A percentile compares a stretch with the other conserved stretches of the same genome.
Evolutionary conservation across 2,797 vertebrate genomes (phyloP).

Genomic region (Enoplosus armatus): DNA sequence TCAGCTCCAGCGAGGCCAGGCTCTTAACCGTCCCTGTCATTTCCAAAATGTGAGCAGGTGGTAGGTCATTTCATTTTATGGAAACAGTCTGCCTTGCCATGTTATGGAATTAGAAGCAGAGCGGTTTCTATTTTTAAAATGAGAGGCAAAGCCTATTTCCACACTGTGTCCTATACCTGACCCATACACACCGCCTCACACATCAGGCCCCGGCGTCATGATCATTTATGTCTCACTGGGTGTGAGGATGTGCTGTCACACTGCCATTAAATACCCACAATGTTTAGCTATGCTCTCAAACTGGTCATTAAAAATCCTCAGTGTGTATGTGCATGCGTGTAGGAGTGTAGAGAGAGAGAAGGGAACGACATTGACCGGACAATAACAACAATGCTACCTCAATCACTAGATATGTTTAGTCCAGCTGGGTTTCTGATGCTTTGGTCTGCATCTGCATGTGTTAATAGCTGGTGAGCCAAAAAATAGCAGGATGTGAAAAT

Average conservation of each 20-base stretch:
- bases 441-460: conserved; percentile 32
- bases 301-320: conserved; percentile 44
- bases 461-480: conserved; percentile 31
- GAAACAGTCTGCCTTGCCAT: conserved; percentile 59
- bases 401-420: conserved; percentile 40
- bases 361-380: neutral
- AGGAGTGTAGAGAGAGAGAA: neutral
- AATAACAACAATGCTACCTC: conserved; percentile 13
- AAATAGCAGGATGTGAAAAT: conserved; percentile 52
- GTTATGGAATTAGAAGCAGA: conserved; percentile 60
- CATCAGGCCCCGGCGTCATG: conserved; percentile 2
- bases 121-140: conserved; percentile 65
- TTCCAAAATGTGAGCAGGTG: conserved; percentile 76
- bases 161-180: conserved; percentile 40
- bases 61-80: conserved; percentile 68
- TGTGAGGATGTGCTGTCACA: conserved; percentile 18
- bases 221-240: conserved; percentile 37
- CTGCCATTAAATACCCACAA: conserved; percentile 30
- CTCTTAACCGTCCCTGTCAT: conserved; percentile 67
- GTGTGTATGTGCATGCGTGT: neutral
- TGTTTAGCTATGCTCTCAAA: conserved; percentile 17
- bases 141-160: conserved; percentile 44
- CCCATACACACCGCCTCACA: conserved; percentile 19
- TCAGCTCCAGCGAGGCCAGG: conserved; percentile 40
- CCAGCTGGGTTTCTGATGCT: conserved; percentile 33